Evolutionary conservation across 2,113 vertebrate species (phyloP).

Genomic region (Lamprotornis superbus): DNA sequence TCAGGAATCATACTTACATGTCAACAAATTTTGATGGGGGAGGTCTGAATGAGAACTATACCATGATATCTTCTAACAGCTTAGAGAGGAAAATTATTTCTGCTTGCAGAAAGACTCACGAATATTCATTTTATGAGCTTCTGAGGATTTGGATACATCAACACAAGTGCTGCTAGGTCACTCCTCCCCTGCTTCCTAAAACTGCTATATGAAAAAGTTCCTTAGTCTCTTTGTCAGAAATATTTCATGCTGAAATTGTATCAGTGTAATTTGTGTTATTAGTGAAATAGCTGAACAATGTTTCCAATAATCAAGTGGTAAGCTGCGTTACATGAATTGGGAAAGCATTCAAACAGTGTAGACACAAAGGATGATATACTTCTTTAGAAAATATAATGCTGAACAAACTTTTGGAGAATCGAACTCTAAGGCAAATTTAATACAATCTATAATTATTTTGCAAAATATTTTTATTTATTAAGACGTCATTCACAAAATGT

Average conservation of each 20-base stretch:
- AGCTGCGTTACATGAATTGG: neutral
- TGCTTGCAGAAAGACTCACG: neutral
- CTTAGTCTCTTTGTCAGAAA: neutral
- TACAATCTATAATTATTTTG: neutral
- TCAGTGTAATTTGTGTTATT: neutral
- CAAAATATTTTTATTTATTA: neutral
- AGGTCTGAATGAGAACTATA: neutral
- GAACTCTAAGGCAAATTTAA: neutral
- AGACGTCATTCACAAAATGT: neutral
- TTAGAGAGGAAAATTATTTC: neutral
- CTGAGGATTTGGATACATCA: neutral
- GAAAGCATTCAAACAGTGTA: neutral
- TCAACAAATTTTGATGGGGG: neutral
- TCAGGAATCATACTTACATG: neutral
- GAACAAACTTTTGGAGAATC: neutral
- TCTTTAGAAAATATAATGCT: neutral
- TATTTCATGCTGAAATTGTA: neutral
- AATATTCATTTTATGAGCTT: neutral
- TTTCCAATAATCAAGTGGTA: neutral
- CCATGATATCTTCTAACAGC: neutral
- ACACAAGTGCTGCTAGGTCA: neutral
- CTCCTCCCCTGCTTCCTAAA: neutral
- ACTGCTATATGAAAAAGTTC: neutral
- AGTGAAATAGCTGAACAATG: neutral
- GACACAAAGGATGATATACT: neutral